Evolutionary conservation across 2,113 vertebrate species (phyloP), one percentile per base, ranked within the genome.

Genomic region (Pterocles gutturalis): DNA sequence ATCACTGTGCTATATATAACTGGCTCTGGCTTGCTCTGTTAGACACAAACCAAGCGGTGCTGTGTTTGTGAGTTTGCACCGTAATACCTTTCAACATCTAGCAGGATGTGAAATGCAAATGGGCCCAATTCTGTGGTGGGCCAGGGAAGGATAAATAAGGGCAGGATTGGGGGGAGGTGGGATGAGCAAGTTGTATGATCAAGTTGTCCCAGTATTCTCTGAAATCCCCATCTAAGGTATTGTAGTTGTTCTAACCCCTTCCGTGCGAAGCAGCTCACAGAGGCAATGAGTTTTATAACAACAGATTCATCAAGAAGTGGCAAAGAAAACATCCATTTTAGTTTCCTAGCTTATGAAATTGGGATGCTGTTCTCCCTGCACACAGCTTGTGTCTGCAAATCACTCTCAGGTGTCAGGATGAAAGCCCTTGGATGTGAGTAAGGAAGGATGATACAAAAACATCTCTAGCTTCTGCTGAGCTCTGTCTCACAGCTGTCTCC

Each of bases 21-120:
- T 19, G 22, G 14, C 67, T 71, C 64, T 53, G 58, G 33, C 53
- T 34, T 65, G 19, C 62, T 81, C 55, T 17, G 33, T 46, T 34
- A 36, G 55, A 54, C 26, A 17, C 31, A 24, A 38, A 16, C 24
- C 54, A 28, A 31, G 41, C 3, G 1, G 41, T 29, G 28, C 38
- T 5, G 0, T 8, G 55, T 49, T 26, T 45, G 41, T 41, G 41
- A 12, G 38, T 83, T 83, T 73, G 66, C 34, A 2, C 55, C 31
- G 8, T 24, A 10, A 21, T 25, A 16, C 5, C 24, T 25, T 33
- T 41, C 57, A 17, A 29, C 5, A 2, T 22, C 28, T 10, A 34
- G 16, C 0, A 1, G 12, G 7, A 6, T 2, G 15, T 64, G 61
- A 43, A 58, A 58, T 0, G 2, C 46, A 41, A 41, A 60, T 36